Evolutionary conservation across 2,888 invertebrate genomes (phyloP), one percentile per base, ranked within the genome.

Genomic region (Seira sanloemensis): DNA sequence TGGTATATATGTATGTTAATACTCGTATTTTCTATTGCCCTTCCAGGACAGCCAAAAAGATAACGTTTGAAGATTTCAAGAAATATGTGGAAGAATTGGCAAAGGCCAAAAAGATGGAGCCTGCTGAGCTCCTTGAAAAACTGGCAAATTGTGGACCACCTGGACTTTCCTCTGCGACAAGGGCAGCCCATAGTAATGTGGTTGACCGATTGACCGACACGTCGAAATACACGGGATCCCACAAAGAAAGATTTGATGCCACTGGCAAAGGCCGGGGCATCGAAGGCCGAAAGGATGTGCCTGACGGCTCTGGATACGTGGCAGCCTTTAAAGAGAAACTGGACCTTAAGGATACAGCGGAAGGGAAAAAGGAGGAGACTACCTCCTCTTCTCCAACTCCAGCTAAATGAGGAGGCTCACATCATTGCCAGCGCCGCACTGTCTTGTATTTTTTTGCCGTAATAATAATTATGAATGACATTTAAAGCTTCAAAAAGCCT

Each of bases 21-120:
- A 54, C 46, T 46, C 19, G 4, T 5, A n/a, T n/a, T 72, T 46
- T 69, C 7, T 66, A 46, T 1, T 46, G 69, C 26, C 16, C 19
- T 58, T 78, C 24, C 24, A 88, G 88, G 81, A 88, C 89, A 90
- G 91, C 92, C 1, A 92, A 94, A 91, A 97, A 97, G 91, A 93
- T 97, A 21, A 93, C 93, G 0, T 92, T 94, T 80, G 94, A 94
- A 1, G 97, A 97, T 90, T 97, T 97, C 91, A 94, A 94, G 90
- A 95, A 96, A 90, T 97, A 96, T 91, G 92, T 97, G 72, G 97
- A 97, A 0, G 97, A 96, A 88, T 91, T 97, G 89, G 95, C 96
- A 16, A 96, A 96, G 90, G 94, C 94, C 90, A 97, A 95, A 92
- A 96, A 96, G 90, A 91, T 96, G 0, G 96, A 97, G 85, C 90